Conservation (phyloP, 53 echinoderm and acorn worm species). For the Temnopleurus reevesii region DNA sequence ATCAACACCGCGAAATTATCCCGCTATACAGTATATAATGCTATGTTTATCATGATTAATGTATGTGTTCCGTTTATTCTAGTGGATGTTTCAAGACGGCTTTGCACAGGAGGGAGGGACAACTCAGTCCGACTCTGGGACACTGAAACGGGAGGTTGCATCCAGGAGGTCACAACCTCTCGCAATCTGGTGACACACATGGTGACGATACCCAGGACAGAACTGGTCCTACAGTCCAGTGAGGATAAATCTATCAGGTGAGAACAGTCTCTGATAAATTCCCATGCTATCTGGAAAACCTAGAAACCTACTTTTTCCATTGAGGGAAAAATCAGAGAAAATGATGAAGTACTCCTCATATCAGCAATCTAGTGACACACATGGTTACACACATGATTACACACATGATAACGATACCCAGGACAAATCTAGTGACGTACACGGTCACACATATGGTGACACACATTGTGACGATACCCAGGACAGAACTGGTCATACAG, state of each 20-base stretch:
- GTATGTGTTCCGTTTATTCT: no score
- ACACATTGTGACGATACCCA: slow-evolving; percentile 79
- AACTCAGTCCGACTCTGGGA: slow-evolving; percentile 97
- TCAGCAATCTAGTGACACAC: slow-evolving; percentile 95
- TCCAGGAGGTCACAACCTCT: slow-evolving; percentile 79
- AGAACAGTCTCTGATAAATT: no score
- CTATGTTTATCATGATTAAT: no score
- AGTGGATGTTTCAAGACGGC: slow-evolving; percentile 63
- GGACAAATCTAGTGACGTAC: no score
- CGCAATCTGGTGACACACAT: slow-evolving; percentile 95
- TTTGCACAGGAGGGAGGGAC: slow-evolving; percentile 91
- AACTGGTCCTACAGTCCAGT: slow-evolving; percentile 82
- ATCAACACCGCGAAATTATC: no score
- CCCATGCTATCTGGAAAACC: no score
- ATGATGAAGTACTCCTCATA: no score
- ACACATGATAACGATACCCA: slow-evolving; percentile 75
- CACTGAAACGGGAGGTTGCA: slow-evolving; percentile 83
- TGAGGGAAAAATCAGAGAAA: no score
- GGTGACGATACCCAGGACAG: slow-evolving; percentile 73
- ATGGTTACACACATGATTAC: no score
- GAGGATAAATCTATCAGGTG: slow-evolving; percentile 96
- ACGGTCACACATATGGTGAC: no score
- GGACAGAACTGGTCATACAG: slow-evolving; percentile 74
- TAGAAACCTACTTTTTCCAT: no score
- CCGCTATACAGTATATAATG: no score